Conservation (phyloP, 2,888 invertebrate species). For the Meliscaeva auricollis region DNA sequence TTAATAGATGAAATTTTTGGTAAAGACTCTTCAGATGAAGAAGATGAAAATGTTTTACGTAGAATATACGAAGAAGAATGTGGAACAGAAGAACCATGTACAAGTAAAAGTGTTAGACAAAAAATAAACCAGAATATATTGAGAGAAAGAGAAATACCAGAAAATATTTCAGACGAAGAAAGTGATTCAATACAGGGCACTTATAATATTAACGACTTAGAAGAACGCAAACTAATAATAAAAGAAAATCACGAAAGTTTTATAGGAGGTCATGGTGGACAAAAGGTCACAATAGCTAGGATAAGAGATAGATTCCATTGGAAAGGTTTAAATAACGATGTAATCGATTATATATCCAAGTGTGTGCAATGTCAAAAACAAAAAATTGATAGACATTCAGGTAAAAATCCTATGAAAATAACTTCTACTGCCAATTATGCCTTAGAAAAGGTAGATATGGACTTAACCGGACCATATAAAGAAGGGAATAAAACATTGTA, state of each 20-base stretch:
- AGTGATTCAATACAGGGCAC: not conserved
- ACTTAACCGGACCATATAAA: constrained; percentile 34
- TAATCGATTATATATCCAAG: not conserved
- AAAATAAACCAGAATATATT: not conserved
- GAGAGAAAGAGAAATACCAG: not conserved
- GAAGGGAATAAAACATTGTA: constrained; percentile 23
- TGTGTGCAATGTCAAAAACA: not conserved
- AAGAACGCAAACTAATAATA: not conserved
- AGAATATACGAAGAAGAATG: constrained; percentile 26
- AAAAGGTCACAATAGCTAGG: constrained; percentile 26
- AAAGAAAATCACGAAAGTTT: constrained; percentile 21
- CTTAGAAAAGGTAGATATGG: constrained; percentile 39
- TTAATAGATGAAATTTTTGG: constrained; percentile 1
- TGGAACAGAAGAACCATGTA: not conserved
- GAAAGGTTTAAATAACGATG: not conserved
- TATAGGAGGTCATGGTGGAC: constrained; percentile 34
- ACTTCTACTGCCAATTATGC: constrained; percentile 8
- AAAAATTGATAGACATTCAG: constrained; percentile 21
- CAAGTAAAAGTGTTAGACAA: not conserved
- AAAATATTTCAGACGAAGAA: not conserved
- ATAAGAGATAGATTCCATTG: constrained; percentile 32
- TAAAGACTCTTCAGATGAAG: constrained; percentile 3
- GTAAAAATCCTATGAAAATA: constrained; percentile 38
- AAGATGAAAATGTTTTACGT: constrained; percentile 7
- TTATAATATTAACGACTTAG: constrained; percentile 17